Evolutionary conservation across 2,113 vertebrate genomes (phyloP).

Genomic region (Gnathonemus longibarbis): DNA sequence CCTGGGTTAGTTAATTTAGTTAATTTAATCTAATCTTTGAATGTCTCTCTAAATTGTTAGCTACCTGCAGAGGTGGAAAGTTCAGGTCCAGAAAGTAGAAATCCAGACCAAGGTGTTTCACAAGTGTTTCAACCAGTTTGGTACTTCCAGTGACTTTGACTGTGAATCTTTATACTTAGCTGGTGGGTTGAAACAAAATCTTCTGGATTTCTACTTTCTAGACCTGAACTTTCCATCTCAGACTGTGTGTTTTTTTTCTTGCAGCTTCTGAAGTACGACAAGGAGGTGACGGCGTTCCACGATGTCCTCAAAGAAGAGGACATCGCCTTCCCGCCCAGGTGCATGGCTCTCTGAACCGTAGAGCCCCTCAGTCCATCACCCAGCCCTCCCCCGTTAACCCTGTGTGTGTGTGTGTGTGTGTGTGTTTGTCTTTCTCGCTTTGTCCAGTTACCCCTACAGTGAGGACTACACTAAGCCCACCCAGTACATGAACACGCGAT

Average conservation of each 20-base stretch:
- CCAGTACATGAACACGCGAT: conserved; percentile 73
- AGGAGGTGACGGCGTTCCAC: conserved; percentile 56
- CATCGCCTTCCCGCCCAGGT: conserved; percentile 72
- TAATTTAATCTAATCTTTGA: neutral
- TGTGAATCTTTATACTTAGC: neutral
- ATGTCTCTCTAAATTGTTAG: neutral
- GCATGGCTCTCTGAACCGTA: neutral
- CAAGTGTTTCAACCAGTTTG: neutral
- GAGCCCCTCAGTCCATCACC: neutral
- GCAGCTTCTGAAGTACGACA: conserved; percentile 68
- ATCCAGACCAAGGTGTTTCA: neutral
- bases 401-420: neutral
- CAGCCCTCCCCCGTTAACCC: neutral
- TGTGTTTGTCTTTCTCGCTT: neutral
- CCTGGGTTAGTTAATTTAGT: neutral
- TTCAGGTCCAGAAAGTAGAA: neutral
- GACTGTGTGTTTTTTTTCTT: neutral
- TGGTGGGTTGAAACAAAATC: neutral
- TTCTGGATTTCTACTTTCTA: neutral
- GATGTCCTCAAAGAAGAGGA: conserved; percentile 60
- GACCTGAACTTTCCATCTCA: neutral
- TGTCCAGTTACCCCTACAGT: conserved; percentile 70
- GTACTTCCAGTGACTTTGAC: neutral
- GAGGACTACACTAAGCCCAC: conserved; percentile 65
- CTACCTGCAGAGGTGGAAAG: neutral